Conservation (phyloP, 2,888 invertebrate species). For the Glaucopsyche alexis region DNA sequence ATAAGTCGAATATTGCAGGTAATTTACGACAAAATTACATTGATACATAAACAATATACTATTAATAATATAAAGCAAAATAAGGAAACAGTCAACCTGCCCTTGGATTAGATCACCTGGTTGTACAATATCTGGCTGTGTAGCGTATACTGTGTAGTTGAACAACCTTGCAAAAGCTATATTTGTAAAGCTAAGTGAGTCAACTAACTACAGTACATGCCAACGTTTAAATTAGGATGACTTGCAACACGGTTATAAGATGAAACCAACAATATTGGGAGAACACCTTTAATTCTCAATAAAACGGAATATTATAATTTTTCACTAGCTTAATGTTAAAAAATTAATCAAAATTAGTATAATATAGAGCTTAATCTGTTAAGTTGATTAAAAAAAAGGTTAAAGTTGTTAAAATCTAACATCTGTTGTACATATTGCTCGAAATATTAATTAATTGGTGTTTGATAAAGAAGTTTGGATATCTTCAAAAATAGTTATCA, state of each 20-base stretch:
- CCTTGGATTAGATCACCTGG: too few species aligned
- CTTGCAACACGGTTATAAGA: constrained; percentile 57
- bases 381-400: constrained; percentile 46
- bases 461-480: constrained; percentile 42
- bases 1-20: neutral
- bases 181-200: constrained; percentile 25
- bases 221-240: constrained; percentile 64
- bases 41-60: neutral
- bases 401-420: constrained; percentile 13
- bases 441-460: constrained; percentile 21
- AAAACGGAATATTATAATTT: constrained; percentile 78
- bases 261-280: constrained; percentile 63
- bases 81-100: too few species aligned
- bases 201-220: constrained; percentile 44
- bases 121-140: neutral
- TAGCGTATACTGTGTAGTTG: too few species aligned
- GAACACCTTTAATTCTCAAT: constrained; percentile 75
- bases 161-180: constrained; percentile 18
- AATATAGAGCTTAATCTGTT: constrained; percentile 38
- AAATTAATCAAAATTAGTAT: constrained; percentile 49
- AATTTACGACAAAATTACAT: neutral
- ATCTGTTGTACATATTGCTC: constrained; percentile 8
- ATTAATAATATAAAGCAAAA: too few species aligned
- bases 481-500: constrained; percentile 66
- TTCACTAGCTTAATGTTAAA: constrained; percentile 73